A percentile compares a stretch with the other conserved stretches of the same genome.
phyloP scores from a whole-genome alignment of 2,797 vertebrate genomes.

The Sebastes wilsoni region DNA sequence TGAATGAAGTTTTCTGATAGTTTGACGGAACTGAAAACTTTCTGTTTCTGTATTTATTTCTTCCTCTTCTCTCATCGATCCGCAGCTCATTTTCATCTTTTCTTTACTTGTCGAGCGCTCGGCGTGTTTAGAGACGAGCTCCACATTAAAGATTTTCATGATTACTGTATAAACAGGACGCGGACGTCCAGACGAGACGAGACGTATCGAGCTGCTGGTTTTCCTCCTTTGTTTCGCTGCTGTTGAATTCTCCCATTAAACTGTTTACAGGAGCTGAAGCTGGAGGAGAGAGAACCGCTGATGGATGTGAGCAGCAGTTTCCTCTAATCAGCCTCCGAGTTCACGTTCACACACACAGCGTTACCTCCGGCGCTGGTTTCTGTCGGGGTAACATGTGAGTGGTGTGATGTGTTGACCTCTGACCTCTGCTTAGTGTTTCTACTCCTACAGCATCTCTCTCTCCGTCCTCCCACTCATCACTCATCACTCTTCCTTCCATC shows the following conservation, averaged over 20 bases:
- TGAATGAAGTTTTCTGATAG: background rate
- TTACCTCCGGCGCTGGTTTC: conserved; percentile 7
- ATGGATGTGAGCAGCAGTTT: background rate
- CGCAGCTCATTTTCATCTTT: background rate
- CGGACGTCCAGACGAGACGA: conserved; percentile 8
- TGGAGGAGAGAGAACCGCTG: background rate
- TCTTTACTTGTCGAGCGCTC: background rate
- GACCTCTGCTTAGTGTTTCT: conserved; percentile 39
- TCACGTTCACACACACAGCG: background rate
- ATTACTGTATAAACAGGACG: background rate
- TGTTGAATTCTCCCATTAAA: background rate
- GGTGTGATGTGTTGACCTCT: conserved; percentile 52
- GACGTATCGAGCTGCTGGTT: background rate
- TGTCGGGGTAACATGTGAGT: conserved; percentile 35
- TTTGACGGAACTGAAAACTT: background rate
- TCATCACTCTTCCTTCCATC: conserved; percentile 24
- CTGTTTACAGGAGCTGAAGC: background rate
- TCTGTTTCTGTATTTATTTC: background rate
- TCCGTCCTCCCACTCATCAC: conserved; percentile 60
- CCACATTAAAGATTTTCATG: conserved; percentile 28
- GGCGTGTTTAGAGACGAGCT: background rate
- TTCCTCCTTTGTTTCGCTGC: background rate
- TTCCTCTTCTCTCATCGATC: conserved; percentile 2
- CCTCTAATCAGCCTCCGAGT: conserved; percentile 7
- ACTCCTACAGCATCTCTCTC: conserved; percentile 51